phyloP scores from a whole-genome alignment of 2,113 vertebrate species.

The Tylochromis polylepis region DNA sequence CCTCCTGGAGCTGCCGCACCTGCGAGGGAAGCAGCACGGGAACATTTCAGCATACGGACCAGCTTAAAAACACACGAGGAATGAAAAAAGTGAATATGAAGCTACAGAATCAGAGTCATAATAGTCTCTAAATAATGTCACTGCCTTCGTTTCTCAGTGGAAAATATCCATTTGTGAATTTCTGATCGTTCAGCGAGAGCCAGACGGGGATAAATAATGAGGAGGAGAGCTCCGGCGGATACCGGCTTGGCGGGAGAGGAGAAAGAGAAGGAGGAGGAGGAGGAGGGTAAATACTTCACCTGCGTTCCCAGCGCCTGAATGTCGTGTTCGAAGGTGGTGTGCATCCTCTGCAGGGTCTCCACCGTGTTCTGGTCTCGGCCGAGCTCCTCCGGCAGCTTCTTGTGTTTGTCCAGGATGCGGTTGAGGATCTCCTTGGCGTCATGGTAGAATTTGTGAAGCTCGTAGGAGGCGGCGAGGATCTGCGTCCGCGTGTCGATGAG shows the following conservation, averaged over 20 bases:
- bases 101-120: not conserved
- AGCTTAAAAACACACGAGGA: not conserved
- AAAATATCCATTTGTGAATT: not conserved
- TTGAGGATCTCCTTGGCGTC: slow-evolving; percentile 95
- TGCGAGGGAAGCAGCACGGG: slow-evolving; percentile 30
- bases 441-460: slow-evolving; percentile 97
- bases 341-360: slow-evolving; percentile 96
- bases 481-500: slow-evolving; percentile 96
- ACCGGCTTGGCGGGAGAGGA: fast-evolving
- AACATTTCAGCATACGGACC: not conserved
- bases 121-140: not conserved
- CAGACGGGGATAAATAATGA: not conserved
- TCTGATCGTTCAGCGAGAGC: not conserved
- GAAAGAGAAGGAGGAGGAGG: not conserved
- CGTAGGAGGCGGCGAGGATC: slow-evolving; percentile 93
- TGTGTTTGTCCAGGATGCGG: slow-evolving; percentile 98
- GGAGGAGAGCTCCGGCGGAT: not conserved
- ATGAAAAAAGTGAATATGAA: not conserved
- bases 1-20: slow-evolving; percentile 97
- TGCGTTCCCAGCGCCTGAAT: slow-evolving; percentile 96
- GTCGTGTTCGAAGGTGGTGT: slow-evolving; percentile 95
- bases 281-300: slow-evolving; percentile 61
- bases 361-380: slow-evolving; percentile 98
- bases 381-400: slow-evolving; percentile 95
- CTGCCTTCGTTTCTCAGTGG: not conserved